Percentiles rank a stretch among this genome's conserved stretches.
These are phyloP conservation scores for Neolamprologus sp. DNA, from an alignment of 2,113 vertebrate genomes.

Conservation along the genomic window DNA sequence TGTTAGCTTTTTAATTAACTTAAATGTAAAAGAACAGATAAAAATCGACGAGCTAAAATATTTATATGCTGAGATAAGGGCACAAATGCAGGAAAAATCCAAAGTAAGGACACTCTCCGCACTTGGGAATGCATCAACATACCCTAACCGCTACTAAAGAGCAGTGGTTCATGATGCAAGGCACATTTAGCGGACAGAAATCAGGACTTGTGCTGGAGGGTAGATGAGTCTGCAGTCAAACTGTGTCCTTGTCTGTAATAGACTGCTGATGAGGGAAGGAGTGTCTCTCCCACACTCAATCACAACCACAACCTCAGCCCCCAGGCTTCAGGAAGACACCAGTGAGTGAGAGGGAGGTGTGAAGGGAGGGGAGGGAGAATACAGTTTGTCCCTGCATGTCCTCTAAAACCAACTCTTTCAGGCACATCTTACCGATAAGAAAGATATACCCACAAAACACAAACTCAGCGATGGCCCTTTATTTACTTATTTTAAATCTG, in stretches of 20 bases:
- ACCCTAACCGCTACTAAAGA: neutral
- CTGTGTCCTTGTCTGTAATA: constrained; percentile 58
- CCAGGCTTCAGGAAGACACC: constrained; percentile 16
- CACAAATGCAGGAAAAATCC: neutral
- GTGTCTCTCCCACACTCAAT: constrained; percentile 54
- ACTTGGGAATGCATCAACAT: neutral
- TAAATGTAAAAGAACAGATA: neutral
- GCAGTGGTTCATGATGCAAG: constrained; percentile 12
- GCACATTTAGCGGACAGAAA: constrained; percentile 39
- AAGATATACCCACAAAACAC: neutral
- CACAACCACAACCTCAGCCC: constrained; percentile 26
- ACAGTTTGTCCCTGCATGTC: constrained; percentile 7
- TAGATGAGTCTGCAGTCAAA: constrained; percentile 55
- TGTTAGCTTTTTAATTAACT: neutral
- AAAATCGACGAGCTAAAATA: neutral
- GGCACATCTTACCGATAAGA: neutral
- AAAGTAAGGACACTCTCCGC: neutral
- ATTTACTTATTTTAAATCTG: neutral
- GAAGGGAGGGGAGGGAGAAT: neutral
- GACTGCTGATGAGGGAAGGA: constrained; percentile 59
- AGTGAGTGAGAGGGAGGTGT: constrained; percentile 14
- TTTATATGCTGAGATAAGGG: neutral
- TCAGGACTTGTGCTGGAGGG: constrained; percentile 36
- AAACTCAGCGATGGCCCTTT: neutral
- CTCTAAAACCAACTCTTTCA: constrained; percentile 20